These are phyloP conservation scores for Furcifer pardalis DNA, from an alignment of 2,797 vertebrate species.

Conservation along the genomic window DNA sequence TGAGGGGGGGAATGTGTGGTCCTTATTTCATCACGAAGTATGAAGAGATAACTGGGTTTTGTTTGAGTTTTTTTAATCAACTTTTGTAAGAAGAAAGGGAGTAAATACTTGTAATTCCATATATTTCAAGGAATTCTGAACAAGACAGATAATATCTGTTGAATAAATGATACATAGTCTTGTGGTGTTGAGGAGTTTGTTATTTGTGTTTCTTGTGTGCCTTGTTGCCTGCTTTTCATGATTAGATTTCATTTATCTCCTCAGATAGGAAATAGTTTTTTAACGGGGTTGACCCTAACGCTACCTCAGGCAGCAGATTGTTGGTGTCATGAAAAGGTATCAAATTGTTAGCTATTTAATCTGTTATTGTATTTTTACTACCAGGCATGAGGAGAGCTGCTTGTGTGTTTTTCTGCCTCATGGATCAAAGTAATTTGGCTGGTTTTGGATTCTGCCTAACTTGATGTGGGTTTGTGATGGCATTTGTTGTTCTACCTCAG, in stretches of 20 bases:
- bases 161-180: neutral
- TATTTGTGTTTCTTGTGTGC: neutral
- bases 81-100: neutral
- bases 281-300: neutral
- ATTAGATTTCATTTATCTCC: neutral
- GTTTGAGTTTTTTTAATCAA: neutral
- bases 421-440: neutral
- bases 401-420: neutral
- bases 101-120: neutral
- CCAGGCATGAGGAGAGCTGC: neutral
- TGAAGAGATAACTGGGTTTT: neutral
- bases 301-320: neutral
- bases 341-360: neutral
- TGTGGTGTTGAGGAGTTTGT: neutral
- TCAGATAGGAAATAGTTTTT: neutral
- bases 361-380: neutral
- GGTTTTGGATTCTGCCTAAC: neutral
- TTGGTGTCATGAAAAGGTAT: neutral
- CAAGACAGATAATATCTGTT: neutral
- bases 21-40: neutral
- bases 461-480: too few relatives aligned
- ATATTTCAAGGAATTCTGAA: constrained; percentile 1
- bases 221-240: neutral
- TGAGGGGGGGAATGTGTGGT: neutral
- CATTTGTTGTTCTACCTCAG: neutral